phyloP scores from a whole-genome alignment of 2,113 vertebrate species.

The Colius striatus region DNA sequence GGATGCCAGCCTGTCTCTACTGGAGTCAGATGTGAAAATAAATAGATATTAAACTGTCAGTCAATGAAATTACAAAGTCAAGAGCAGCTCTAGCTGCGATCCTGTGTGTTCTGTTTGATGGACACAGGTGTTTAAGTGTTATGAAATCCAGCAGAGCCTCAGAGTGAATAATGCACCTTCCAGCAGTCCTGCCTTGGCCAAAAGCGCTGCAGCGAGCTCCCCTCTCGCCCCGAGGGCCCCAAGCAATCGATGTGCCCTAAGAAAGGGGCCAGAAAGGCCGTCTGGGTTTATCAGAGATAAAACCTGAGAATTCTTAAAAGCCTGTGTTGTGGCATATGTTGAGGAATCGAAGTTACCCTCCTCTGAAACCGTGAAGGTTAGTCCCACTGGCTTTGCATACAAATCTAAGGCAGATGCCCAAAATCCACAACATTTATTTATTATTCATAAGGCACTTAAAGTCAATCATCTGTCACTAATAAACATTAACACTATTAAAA shows the following conservation, averaged over 20 bases:
- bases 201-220: slow-evolving; percentile 69
- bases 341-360: neutral
- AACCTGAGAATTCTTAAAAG: slow-evolving; percentile 26
- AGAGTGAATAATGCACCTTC: slow-evolving; percentile 75
- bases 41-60: slow-evolving; percentile 92
- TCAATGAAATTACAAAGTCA: slow-evolving; percentile 88
- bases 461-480: slow-evolving; percentile 75
- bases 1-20: slow-evolving; percentile 81
- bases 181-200: slow-evolving; percentile 67
- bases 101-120: slow-evolving; percentile 78
- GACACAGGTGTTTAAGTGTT: slow-evolving; percentile 86
- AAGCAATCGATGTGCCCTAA: slow-evolving; percentile 3
- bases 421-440: slow-evolving; percentile 68
- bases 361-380: slow-evolving; percentile 37
- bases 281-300: slow-evolving; percentile 8
- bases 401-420: slow-evolving; percentile 58
- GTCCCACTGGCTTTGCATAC: slow-evolving; percentile 50
- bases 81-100: slow-evolving; percentile 79
- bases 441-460: slow-evolving; percentile 76
- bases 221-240: slow-evolving; percentile 40
- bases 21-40: slow-evolving; percentile 88
- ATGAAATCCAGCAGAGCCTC: slow-evolving; percentile 75
- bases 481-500: slow-evolving; percentile 80
- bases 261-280: slow-evolving; percentile 31
- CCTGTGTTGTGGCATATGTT: neutral